These are phyloP conservation scores for Phasia obesa DNA, from an alignment of 2,888 invertebrate genomes.

Conservation along the genomic window DNA sequence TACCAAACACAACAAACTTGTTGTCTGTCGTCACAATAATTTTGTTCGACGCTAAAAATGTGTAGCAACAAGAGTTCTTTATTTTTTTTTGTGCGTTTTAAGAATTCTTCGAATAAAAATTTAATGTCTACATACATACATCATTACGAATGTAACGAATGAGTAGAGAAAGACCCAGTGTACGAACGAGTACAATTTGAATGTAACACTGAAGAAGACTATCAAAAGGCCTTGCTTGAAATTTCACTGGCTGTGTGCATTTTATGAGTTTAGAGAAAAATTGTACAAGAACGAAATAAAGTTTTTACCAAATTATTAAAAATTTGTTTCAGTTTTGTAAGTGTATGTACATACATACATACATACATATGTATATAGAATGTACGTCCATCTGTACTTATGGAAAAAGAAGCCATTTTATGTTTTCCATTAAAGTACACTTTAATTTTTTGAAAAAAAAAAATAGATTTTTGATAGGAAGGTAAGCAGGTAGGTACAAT, in stretches of 20 bases:
- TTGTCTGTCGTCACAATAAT: conserved; percentile 33
- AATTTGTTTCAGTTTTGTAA: background rate
- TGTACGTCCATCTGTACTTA: too few relatives aligned
- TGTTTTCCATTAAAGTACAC: background rate
- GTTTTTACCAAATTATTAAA: background rate
- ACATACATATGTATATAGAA: background rate
- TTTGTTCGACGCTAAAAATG: background rate
- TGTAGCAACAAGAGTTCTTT: background rate
- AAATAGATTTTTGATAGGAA: too few relatives aligned
- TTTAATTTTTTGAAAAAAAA: too few relatives aligned
- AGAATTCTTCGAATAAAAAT: background rate
- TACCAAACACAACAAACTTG: conserved; percentile 19
- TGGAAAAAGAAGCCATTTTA: background rate
- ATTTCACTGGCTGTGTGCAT: background rate
- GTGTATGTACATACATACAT: background rate
- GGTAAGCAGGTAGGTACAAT: too few relatives aligned
- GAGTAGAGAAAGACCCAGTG: too few relatives aligned
- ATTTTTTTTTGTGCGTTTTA: background rate
- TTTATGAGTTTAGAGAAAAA: background rate
- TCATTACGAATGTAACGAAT: too few relatives aligned
- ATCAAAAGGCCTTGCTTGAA: conserved; percentile 20
- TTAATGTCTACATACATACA: background rate
- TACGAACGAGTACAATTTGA: background rate
- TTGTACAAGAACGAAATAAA: background rate
- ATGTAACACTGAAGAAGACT: background rate